Percentiles rank a stretch among this genome's conserved stretches.
These are phyloP conservation scores for Acromyrmex echinatior DNA, from an alignment of 1,140 invertebrate species.

Conservation along the genomic window DNA sequence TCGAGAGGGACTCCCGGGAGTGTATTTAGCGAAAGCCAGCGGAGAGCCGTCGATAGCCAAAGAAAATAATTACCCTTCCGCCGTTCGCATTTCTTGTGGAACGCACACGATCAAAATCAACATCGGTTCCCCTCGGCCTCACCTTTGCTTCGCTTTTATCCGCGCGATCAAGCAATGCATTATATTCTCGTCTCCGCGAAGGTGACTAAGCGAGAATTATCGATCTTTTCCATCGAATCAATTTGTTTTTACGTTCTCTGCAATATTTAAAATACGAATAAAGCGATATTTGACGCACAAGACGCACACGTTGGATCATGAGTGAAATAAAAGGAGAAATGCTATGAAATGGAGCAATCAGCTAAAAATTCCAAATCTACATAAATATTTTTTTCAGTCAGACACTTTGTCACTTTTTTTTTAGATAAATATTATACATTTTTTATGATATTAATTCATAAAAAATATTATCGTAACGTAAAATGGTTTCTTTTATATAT, in stretches of 20 bases:
- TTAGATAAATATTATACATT: not conserved
- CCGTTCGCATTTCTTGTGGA: constrained; percentile 34
- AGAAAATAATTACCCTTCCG: constrained; percentile 60
- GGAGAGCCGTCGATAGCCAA: constrained; percentile 56
- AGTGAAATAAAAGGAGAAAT: not conserved
- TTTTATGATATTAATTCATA: not conserved
- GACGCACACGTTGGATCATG: not conserved
- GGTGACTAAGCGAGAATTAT: constrained; percentile 2
- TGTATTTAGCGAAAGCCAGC: constrained; percentile 48
- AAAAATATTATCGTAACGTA: not conserved
- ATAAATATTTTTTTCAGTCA: not conserved
- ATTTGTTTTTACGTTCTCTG: constrained; percentile 9
- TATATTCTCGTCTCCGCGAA: not conserved
- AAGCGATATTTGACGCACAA: not conserved
- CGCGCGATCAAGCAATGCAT: constrained; percentile 1
- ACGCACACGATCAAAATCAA: constrained; percentile 53
- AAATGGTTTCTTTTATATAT: not conserved
- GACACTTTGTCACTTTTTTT: not conserved
- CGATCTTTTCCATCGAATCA: not conserved
- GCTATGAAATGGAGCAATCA: not conserved
- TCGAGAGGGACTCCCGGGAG: constrained; percentile 37
- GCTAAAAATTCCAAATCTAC: not conserved
- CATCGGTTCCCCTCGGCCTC: constrained; percentile 4
- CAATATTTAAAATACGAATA: not conserved
- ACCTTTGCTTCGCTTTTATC: constrained; percentile 21